Evolutionary conservation across 2,888 invertebrate species (phyloP), one percentile per base, ranked within the genome.

Genomic region (Bruchidius siliquastri): DNA sequence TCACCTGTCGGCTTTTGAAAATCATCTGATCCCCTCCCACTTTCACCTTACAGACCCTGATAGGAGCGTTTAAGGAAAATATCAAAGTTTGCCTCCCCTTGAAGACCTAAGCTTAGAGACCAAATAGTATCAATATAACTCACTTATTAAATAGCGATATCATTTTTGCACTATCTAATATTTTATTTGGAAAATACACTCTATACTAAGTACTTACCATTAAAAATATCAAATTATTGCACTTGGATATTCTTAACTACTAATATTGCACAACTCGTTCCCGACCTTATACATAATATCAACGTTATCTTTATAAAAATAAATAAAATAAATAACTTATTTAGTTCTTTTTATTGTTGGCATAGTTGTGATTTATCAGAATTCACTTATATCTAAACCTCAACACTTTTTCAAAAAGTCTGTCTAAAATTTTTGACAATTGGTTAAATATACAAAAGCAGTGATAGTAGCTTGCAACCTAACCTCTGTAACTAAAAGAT

Each of bases 241-340:
- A 71, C 32, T 66, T 49, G 68, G 73, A 73, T 73, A 73, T 73
- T 73, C 73, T 73, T 73, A 73, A 73, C 32, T 66, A 66, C 73
- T 73, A 73, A 73, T 73, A 73, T 73, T 73, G 73, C 70, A 70
- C 70, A 26, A 21, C 21, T 21, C 21, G 68, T 21, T 70, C 70
- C 70, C 70, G 70, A 70, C 70, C 70, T 22, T 21, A 49, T 22
- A 22, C 22, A 26, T 22, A 70, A 70, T 22, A 70, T 22, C 70
- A 26, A 20, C 70, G 70, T 70, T 22, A 70, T 6, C 22, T 22
- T 70, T 26, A 21, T 22, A 3, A 70, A 70, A 70, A 22, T 22
- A 70, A 70, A 22, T 22, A 22, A 70, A 70, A 22, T 70, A 70
- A 70, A 70, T 70, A 70, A 70, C 21, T 68, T 49, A 49, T 49